These are phyloP conservation scores for Nebria brevicollis DNA, from an alignment of 2,888 invertebrate species.

Conservation along the genomic window DNA sequence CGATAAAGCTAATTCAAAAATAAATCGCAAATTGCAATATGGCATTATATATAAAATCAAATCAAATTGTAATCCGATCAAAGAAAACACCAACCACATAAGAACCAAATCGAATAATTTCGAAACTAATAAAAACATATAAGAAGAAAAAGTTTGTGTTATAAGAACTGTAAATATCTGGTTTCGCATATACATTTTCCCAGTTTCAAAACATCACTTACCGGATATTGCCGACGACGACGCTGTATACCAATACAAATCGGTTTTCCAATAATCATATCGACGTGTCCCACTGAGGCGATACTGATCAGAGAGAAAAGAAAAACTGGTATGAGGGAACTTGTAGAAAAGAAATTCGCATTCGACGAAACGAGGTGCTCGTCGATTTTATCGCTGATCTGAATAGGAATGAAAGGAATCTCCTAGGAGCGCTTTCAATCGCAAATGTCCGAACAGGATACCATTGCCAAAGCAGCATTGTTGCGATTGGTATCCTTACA, in stretches of 20 bases:
- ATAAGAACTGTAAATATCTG: slow-evolving; percentile 18
- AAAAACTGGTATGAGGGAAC: neutral
- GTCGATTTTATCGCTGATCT: slow-evolving; percentile 37
- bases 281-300: slow-evolving; percentile 11
- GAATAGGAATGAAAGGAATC: slow-evolving; percentile 23
- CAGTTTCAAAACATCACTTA: slow-evolving; percentile 20
- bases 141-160: slow-evolving; percentile 8
- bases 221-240: slow-evolving; percentile 25
- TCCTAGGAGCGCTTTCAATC: slow-evolving; percentile 24
- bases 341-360: slow-evolving; percentile 16
- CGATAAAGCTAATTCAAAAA: no score
- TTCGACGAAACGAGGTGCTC: slow-evolving; percentile 12
- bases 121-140: slow-evolving; percentile 9
- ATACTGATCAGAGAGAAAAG: neutral
- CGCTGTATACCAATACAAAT: slow-evolving; percentile 38
- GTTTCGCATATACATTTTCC: neutral
- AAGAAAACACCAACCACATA: slow-evolving; percentile 2
- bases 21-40: no score
- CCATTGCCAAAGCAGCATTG: neutral
- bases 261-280: slow-evolving; percentile 42
- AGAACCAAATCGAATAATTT: slow-evolving; percentile 2
- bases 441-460: neutral
- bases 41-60: neutral
- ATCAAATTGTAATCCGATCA: neutral
- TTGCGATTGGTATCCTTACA: neutral